Evolutionary conservation across 2,888 invertebrate species (phyloP), one percentile per base, ranked within the genome.

Genomic region (Meganola albula): DNA sequence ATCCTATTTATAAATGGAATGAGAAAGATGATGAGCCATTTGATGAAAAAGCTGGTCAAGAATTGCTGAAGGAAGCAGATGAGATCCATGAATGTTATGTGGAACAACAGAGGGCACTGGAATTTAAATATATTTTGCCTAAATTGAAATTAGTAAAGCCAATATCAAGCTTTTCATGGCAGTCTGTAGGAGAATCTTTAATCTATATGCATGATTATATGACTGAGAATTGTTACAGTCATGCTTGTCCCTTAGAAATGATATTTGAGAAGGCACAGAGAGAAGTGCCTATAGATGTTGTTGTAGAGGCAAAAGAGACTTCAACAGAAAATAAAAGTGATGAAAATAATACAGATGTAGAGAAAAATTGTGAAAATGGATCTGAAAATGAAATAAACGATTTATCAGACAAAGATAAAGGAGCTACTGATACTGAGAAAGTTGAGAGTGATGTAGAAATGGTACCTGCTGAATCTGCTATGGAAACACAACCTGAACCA

Each of bases 151-250:
- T 92, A 44, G 87, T 87, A 26, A 90, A 88, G 54, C 88, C 90
- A 5, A 77, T 92, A 33, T 74, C 84, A 18, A 83, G 84, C 22
- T 80, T 87, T 27, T 88, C 88, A 22, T 93, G 93, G 93, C 53
- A 87, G 9, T 87, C 90, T 27, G 74, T 93, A 14, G 93, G 92
- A 4, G 87, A 88, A 41, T 90, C 90, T 32, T 70, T 93, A 28
- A 76, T 89, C 1, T 84, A 89, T 39, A 88, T 92, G 75, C 91
- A 92, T 63, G 79, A 88, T 26, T 88, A 90, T 56, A 88, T 92
- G 49, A 74, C 84, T 5, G 89, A 91, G 40, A 87, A 90, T 58
- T 78, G 78, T 64, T 82, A 87, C 58, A 89, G 86, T 57, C 88
- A 89, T 63, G 88, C 88, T 2, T 83, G 83, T 49, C 68, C 62